phyloP scores from a whole-genome alignment of 2,888 invertebrate genomes.

The Caenorhabditis wallacei region DNA sequence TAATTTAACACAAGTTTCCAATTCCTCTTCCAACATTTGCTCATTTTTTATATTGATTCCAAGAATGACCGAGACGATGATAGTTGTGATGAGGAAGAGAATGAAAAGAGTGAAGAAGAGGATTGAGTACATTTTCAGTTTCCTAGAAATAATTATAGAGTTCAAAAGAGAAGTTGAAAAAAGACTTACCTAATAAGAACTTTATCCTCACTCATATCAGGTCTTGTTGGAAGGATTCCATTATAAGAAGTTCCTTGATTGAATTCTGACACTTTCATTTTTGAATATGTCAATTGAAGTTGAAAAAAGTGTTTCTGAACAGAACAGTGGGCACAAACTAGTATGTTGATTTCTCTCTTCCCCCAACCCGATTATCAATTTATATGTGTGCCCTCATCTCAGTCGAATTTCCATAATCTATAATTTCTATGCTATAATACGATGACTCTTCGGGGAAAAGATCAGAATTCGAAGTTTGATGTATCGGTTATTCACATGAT shows the following conservation, averaged over 20 bases:
- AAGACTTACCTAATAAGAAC: conserved; percentile 56
- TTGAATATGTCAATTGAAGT: conserved; percentile 5
- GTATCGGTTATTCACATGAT: conserved; percentile 48
- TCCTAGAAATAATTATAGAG: conserved; percentile 38
- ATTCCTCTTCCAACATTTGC: conserved; percentile 49
- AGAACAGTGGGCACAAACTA: conserved; percentile 19
- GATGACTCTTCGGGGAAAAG: neutral
- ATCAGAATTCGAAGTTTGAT: conserved; percentile 22
- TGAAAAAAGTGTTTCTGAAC: neutral
- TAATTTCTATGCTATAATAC: neutral
- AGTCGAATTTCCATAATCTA: conserved; percentile 51
- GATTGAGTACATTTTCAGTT: conserved; percentile 63
- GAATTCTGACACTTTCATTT: conserved; percentile 60
- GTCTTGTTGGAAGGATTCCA: conserved; percentile 58
- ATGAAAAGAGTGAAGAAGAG: conserved; percentile 58
- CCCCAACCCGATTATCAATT: conserved; percentile 42
- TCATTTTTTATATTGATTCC: conserved; percentile 62
- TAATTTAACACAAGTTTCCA: conserved; percentile 47
- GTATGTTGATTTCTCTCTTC: conserved; percentile 25
- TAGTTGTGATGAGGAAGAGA: conserved; percentile 62
- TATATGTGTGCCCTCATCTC: conserved; percentile 8
- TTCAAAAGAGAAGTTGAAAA: neutral
- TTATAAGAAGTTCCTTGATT: conserved; percentile 60
- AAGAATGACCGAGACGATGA: conserved; percentile 55
- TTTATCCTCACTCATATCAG: conserved; percentile 64